Conservation (phyloP, 2,113 vertebrate species). For the Prunella fulvescens region DNA sequence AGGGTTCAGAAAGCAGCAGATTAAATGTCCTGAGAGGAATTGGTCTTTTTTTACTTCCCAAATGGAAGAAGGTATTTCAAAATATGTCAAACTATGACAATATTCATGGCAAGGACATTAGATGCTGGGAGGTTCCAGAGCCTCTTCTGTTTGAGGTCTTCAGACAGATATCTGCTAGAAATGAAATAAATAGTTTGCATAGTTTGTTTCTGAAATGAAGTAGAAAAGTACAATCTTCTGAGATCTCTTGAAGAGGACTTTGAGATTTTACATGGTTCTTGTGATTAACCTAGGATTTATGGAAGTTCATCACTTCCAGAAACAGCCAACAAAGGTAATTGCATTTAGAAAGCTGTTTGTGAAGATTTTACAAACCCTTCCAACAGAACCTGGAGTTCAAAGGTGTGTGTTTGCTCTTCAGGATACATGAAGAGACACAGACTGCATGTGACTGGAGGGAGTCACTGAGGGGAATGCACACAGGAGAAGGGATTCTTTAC, state of each 20-base stretch:
- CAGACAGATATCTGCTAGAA: not conserved
- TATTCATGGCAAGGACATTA: not conserved
- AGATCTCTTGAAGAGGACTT: not conserved
- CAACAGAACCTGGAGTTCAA: not conserved
- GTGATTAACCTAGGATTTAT: not conserved
- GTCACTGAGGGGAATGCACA: not conserved
- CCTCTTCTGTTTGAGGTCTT: not conserved
- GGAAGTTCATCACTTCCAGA: not conserved
- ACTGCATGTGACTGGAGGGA: not conserved
- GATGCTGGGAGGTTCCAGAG: not conserved
- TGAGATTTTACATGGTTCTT: not conserved
- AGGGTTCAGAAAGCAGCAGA: not conserved
- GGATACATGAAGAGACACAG: not conserved
- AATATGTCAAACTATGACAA: not conserved
- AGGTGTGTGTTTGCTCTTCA: not conserved
- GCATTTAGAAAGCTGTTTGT: not conserved
- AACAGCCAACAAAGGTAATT: not conserved
- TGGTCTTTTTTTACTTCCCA: not conserved
- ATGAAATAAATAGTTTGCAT: not conserved
- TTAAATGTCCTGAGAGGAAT: not conserved
- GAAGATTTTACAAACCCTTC: not conserved
- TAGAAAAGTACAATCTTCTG: not conserved
- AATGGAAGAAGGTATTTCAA: not conserved
- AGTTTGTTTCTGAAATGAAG: not conserved
- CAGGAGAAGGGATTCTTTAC: not conserved